phyloP scores from a whole-genome alignment of 2,797 vertebrate species.

The Sebastes jordani region DNA sequence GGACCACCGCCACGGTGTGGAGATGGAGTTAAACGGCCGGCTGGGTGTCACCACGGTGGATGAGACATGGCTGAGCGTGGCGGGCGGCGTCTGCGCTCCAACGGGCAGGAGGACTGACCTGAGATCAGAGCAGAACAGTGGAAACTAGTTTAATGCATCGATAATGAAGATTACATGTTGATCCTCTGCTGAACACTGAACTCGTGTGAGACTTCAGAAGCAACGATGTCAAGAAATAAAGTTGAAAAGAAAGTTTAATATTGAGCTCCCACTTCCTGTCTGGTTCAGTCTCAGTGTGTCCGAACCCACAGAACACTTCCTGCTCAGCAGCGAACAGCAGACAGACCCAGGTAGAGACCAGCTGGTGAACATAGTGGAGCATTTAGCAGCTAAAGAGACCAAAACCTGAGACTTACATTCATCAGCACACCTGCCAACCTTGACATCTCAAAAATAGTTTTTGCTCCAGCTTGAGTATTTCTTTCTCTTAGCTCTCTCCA shows the following conservation, averaged over 20 bases:
- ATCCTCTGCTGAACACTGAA: not conserved
- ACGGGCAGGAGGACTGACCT: slow-evolving; percentile 5
- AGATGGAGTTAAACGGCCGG: slow-evolving; percentile 5
- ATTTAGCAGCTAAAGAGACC: no score
- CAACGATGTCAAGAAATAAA: not conserved
- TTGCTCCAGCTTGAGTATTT: no score
- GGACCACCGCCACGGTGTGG: slow-evolving; percentile 39
- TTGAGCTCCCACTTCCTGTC: not conserved
- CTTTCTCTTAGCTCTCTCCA: no score
- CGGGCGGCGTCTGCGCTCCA: not conserved
- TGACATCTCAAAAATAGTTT: no score
- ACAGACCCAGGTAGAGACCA: no score
- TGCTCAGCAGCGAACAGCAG: not conserved
- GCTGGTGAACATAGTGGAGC: no score
- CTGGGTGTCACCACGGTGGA: not conserved
- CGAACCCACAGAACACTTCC: not conserved
- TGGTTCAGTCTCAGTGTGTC: not conserved
- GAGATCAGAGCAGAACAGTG: slow-evolving; percentile 5
- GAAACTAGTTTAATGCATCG: not conserved
- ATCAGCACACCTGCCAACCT: no score
- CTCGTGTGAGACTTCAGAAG: not conserved
- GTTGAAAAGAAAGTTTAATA: not conserved
- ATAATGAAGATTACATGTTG: slow-evolving; percentile 17
- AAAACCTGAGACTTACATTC: no score
- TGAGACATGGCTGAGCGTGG: slow-evolving; percentile 10